Base-by-base conservation (phyloP, 2,888 invertebrate genomes). In the Drosophila mayaguana region DNA sequence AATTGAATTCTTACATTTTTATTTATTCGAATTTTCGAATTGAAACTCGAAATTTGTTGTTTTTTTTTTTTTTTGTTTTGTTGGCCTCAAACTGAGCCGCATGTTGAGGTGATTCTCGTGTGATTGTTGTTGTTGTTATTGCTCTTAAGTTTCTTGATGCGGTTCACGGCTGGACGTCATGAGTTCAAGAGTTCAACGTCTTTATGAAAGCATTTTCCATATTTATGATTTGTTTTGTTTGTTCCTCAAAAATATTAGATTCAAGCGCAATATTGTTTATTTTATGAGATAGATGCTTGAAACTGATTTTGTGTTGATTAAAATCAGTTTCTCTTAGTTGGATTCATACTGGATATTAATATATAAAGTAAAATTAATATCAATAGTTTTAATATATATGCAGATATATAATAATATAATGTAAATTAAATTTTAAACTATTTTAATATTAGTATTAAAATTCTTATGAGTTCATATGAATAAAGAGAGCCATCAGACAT, bases 121-220 rank as follows among this genome's bases (percentile, higher is more conserved):
- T 59, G 62, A 36, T 48, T 55, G 22, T 46, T 43, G n/a, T 20
- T 59, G 16, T 12, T 36, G 12, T 14, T 63, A 18, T 56, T 70
- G 18, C 45, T 62, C 11, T 60, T 60, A 40, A 68, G 46, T 65
- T 65, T 64, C 54, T 79, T 48, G 22, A 38, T 34, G 46, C 55
- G 63, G 78, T 77, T 78, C 81, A 72, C 66, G 78, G 81, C 81
- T 77, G 77, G 68, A 68, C 72, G 63, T 66, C 65, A 54, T 43
- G 63, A 77, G 81, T 83, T 86, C 83, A 86, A 80, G 75, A 74
- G 87, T 83, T 86, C 84, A 82, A 80, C 65, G 87, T 68, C 77
- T 81, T 83, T 63, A 65, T 67, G 75, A 60, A 72, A 43, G 55
- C 75, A 72, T 81, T 85, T 83, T 66, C 57, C 66, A 72, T 68